Percentiles rank a stretch among this genome's conserved stretches.
Evolutionary conservation across 2,888 invertebrate genomes (phyloP).

Genomic region (Lasioglossum oenotherae): DNA sequence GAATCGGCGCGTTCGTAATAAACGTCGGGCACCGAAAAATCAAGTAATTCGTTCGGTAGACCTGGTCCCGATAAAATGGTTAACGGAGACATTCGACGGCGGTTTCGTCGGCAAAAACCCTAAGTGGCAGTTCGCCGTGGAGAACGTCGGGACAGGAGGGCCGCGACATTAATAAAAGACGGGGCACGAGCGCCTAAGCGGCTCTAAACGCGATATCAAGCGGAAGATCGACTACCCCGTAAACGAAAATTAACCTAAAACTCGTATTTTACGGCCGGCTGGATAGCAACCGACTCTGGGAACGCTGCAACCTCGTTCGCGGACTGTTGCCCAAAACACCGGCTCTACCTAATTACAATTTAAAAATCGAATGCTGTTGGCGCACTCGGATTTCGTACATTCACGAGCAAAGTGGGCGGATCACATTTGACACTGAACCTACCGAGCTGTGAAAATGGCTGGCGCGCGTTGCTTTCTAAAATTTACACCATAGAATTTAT

Average conservation of each 20-base stretch:
- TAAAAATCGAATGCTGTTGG: background rate
- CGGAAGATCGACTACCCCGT: constrained; percentile 33
- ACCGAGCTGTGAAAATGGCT: no score
- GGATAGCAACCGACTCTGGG: background rate
- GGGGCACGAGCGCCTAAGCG: background rate
- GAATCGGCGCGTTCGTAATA: background rate
- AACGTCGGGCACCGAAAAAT: background rate
- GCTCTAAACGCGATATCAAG: constrained; percentile 24
- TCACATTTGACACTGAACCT: no score
- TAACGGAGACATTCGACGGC: background rate
- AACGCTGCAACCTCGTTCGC: background rate
- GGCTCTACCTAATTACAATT: background rate
- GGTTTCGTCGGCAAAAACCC: background rate
- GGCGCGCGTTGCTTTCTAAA: no score
- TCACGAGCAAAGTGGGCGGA: background rate
- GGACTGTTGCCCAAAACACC: background rate
- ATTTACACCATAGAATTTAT: no score
- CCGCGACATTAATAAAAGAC: constrained; percentile 27
- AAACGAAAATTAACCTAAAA: constrained; percentile 45
- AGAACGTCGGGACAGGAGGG: background rate
- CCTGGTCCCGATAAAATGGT: background rate
- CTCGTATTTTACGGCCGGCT: constrained; percentile 26
- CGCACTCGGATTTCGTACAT: background rate
- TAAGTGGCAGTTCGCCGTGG: background rate
- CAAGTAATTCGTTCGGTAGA: background rate